Conservation (phyloP, 2,888 invertebrate species). For the Hermodice carunculata region DNA sequence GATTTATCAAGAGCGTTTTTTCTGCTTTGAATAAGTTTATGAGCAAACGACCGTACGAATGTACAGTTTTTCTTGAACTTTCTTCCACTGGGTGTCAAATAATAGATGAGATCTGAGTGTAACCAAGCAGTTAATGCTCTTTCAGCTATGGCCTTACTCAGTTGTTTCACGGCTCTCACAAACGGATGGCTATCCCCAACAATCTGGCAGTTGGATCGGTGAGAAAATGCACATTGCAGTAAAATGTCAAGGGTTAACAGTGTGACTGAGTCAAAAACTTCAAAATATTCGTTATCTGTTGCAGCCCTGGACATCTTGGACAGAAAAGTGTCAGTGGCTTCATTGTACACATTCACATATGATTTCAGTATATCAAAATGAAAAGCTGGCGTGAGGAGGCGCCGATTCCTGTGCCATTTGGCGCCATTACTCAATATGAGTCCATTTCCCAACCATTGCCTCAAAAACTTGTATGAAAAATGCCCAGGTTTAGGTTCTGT, state of each 20-base stretch:
- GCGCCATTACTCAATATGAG: constrained; percentile 38
- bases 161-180: constrained; percentile 46
- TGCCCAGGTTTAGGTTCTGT: no score
- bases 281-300: no score
- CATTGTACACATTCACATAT: constrained; percentile 43
- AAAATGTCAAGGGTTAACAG: constrained; percentile 55
- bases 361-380: constrained; percentile 47
- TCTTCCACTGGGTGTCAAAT: constrained; percentile 45
- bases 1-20: constrained; percentile 48
- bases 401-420: constrained; percentile 42
- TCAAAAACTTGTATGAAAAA: no score
- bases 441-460: no score
- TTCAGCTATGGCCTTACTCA: no score
- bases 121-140: no score
- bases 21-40: constrained; percentile 55
- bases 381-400: constrained; percentile 46
- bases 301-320: no score
- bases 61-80: constrained; percentile 52
- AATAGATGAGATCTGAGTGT: constrained; percentile 45
- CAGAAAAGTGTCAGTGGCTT: constrained; percentile 36
- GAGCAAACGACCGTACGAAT: constrained; percentile 56
- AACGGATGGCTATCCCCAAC: constrained; percentile 47
- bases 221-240: constrained; percentile 59
- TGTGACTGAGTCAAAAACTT: no score
- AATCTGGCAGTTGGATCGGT: constrained; percentile 48